A percentile compares a stretch with the other conserved stretches of the same genome.
Evolutionary conservation across 2,113 vertebrate species (phyloP).

Genomic region (Verasper variegatus): DNA sequence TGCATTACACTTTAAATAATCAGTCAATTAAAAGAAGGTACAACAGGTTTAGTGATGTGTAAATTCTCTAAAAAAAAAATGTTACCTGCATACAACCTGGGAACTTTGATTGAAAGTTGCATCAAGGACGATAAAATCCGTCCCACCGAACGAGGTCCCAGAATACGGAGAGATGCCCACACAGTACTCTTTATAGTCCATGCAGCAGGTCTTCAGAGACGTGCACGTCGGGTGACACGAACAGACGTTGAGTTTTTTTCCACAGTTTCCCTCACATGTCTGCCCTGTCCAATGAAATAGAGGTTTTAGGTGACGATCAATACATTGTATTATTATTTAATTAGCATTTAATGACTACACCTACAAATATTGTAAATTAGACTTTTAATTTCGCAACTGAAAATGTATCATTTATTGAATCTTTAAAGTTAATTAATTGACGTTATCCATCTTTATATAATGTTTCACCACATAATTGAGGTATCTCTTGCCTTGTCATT

Average conservation of each 20-base stretch:
- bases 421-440: no score
- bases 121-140: conserved; percentile 83
- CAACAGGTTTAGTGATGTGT: no score
- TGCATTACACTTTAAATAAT: neutral
- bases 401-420: no score
- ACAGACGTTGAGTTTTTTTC: conserved; percentile 72
- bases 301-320: neutral
- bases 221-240: conserved; percentile 89
- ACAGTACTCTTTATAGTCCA: conserved; percentile 85
- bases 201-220: conserved; percentile 85
- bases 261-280: conserved; percentile 86
- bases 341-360: no score
- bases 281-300: conserved; percentile 52
- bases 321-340: no score
- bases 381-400: no score
- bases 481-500: neutral
- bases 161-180: conserved; percentile 86
- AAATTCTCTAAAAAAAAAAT: neutral
- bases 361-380: no score
- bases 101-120: conserved; percentile 54
- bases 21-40: neutral
- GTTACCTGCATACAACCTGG: conserved; percentile 87
- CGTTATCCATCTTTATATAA: neutral
- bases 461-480: neutral
- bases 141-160: conserved; percentile 89